Evolutionary conservation across 2,888 invertebrate genomes (phyloP).

Genomic region (Pterostichus madidus): DNA sequence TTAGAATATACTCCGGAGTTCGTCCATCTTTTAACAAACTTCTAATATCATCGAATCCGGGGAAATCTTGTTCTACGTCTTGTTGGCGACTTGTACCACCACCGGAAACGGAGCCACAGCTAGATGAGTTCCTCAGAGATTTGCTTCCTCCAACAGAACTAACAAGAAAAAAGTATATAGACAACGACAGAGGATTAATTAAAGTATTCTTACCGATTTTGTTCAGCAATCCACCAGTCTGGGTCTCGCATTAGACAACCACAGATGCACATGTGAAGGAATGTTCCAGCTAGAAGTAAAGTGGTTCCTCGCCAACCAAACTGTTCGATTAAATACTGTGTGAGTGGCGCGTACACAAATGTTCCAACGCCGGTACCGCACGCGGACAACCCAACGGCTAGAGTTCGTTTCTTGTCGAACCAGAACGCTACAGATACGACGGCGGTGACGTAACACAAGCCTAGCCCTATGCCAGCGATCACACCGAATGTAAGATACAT

Average conservation of each 20-base stretch:
- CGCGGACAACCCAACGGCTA: slow-evolving; percentile 92
- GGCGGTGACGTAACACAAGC: slow-evolving; percentile 92
- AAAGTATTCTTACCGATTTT: slow-evolving; percentile 78
- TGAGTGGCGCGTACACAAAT: slow-evolving; percentile 92
- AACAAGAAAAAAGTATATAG: neutral
- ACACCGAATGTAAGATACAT: slow-evolving; percentile 93
- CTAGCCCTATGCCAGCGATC: slow-evolving; percentile 90
- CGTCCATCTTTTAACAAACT: slow-evolving; percentile 85
- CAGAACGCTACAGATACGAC: slow-evolving; percentile 95
- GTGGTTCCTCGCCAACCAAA: slow-evolving; percentile 93
- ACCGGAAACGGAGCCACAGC: slow-evolving; percentile 78
- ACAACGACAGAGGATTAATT: neutral
- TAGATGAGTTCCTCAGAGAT: slow-evolving; percentile 79
- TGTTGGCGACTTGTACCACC: slow-evolving; percentile 75
- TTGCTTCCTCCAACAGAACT: slow-evolving; percentile 73
- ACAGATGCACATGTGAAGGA: slow-evolving; percentile 91
- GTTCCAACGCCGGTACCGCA: slow-evolving; percentile 95
- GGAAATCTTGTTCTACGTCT: slow-evolving; percentile 81
- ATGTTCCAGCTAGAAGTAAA: slow-evolving; percentile 89
- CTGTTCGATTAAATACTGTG: slow-evolving; percentile 86
- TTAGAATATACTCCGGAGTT: slow-evolving; percentile 83
- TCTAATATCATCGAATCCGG: slow-evolving; percentile 84
- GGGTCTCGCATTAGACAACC: slow-evolving; percentile 93
- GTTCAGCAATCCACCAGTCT: slow-evolving; percentile 87
- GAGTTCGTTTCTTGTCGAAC: slow-evolving; percentile 92